Conservation (phyloP, 2,113 vertebrate genomes). For the Sylvicapra grimmia region DNA sequence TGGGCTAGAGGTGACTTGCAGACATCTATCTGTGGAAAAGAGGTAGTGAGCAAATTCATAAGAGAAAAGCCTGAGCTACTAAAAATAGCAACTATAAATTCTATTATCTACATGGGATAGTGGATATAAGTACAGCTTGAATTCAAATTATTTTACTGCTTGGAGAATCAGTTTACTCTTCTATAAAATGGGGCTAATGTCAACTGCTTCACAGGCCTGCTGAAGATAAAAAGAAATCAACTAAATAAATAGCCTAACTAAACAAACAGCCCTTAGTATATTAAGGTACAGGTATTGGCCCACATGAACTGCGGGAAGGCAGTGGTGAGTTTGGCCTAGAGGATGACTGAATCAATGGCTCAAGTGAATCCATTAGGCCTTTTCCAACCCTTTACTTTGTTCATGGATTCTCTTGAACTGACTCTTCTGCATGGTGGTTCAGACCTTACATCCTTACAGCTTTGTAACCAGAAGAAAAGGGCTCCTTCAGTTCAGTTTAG, state of each 20-base stretch:
- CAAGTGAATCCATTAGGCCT: neutral
- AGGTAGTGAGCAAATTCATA: neutral
- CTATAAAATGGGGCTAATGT: neutral
- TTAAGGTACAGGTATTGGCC: neutral
- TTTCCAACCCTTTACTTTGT: neutral
- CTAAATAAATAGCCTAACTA: neutral
- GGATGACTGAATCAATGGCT: neutral
- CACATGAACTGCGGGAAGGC: neutral
- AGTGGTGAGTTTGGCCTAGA: neutral
- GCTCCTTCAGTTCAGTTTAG: neutral
- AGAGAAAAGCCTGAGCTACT: neutral
- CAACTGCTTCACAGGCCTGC: neutral
- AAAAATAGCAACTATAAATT: neutral
- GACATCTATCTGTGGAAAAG: neutral
- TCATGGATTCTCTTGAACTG: neutral
- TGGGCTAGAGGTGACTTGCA: neutral
- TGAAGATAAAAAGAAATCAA: neutral
- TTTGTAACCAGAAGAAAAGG: neutral
- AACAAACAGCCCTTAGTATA: neutral
- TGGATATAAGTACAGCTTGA: neutral
- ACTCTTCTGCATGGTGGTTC: neutral
- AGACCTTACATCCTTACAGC: neutral
- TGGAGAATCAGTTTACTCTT: neutral
- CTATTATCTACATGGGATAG: neutral
- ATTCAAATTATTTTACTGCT: neutral